Base-by-base conservation (phyloP, 2,113 vertebrate species). In the Pteropus alecto region DNA sequence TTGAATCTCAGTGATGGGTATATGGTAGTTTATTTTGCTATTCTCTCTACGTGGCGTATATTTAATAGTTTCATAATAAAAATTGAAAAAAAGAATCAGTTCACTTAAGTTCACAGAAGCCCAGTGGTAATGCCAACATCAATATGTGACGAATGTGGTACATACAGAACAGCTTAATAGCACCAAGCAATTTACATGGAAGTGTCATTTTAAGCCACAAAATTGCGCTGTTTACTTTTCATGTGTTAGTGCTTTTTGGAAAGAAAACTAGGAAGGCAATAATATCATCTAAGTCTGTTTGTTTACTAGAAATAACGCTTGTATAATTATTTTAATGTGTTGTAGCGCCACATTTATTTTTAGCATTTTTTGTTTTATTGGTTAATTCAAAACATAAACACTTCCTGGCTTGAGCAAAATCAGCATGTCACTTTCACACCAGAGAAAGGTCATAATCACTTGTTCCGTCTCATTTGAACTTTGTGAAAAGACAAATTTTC, bases 331-430 rank as follows among this genome's bases (percentile, higher is more conserved):
- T 97, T 98, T 97, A 98, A 95, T 93, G 90, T 97, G 97, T 70
- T 87, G 60, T 85, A 83, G 87, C 33, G 87, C 87, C 77, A 68
- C 33, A 70, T 97, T 97, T 98, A 97, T 98, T 98, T 98, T 98
- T 98, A 98, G 93, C 89, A 61, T 90, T 92, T 85, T 96, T 91
- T 95, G 89, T 96, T 95, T 95, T 96, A 97, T 97, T 97, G 94
- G 95, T 87, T 98, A 98, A 98, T 97, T 98, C 93, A 97, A 95
- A 98, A 95, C 97, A 97, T 84, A 97, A 96, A 95, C 67, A 90
- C 96, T 97, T 95, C 70, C 87, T 94, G 95, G 71, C 93, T 95
- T 97, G 67, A 95, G 94, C 65, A 76, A 94, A 95, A 61, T 67
- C 78, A 65, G 19, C 51, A 54, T 81, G 96, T 91, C 41, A 18